phyloP scores from a whole-genome alignment of 2,797 vertebrate genomes.

The Notolabrus celidotus region DNA sequence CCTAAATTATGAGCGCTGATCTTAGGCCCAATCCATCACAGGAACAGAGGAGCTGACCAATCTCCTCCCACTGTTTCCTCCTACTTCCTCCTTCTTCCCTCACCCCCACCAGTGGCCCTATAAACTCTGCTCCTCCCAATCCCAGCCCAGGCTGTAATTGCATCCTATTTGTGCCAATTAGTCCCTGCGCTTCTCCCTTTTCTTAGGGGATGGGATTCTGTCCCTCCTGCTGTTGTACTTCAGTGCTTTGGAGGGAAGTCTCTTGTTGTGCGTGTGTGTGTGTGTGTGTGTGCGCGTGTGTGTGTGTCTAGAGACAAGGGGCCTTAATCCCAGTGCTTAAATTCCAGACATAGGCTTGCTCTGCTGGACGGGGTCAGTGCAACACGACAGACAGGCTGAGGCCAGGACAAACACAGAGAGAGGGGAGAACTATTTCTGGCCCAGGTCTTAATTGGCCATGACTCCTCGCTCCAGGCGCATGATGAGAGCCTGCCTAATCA shows the following conservation, averaged over 20 bases:
- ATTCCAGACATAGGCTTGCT: conserved; percentile 68
- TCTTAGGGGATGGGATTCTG: conserved; percentile 75
- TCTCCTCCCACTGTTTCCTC: conserved; percentile 63
- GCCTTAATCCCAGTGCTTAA: conserved; percentile 81
- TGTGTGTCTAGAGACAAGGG: conserved; percentile 48
- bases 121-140: conserved; percentile 77
- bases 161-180: conserved; percentile 88
- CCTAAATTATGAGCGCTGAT: conserved; percentile 59
- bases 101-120: conserved; percentile 54
- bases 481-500: conserved; percentile 74
- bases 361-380: conserved; percentile 74
- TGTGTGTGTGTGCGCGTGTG: conserved; percentile 32
- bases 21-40: conserved; percentile 66
- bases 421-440: conserved; percentile 80
- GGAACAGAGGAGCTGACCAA: conserved; percentile 60
- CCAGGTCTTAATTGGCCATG: conserved; percentile 82
- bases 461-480: conserved; percentile 74
- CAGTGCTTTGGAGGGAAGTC: conserved; percentile 57
- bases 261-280: conserved; percentile 32
- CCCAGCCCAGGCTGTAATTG: conserved; percentile 82
- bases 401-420: conserved; percentile 71
- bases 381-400: conserved; percentile 70
- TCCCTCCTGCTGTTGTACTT: conserved; percentile 78
- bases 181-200: conserved; percentile 78
- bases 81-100: conserved; percentile 55